phyloP scores from a whole-genome alignment of 2,797 vertebrate species.

The Danio jaintianensis region DNA sequence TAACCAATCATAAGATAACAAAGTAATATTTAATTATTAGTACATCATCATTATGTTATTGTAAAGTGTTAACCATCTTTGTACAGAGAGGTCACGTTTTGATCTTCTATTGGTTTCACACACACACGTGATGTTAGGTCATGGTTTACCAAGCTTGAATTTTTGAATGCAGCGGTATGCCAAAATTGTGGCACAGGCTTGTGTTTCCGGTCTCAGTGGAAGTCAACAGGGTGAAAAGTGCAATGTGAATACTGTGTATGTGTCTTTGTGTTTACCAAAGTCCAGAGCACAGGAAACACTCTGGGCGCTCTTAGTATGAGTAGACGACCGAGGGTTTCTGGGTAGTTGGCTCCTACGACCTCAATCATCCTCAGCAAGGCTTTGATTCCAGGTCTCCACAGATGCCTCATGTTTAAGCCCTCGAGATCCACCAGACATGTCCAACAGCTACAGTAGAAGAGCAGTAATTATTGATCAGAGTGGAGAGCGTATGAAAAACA shows the following conservation, averaged over 20 bases:
- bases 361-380: slow-evolving; percentile 91
- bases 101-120: too few relatives aligned
- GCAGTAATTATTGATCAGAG: not conserved
- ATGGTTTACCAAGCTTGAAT: too few relatives aligned
- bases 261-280: slow-evolving; percentile 82
- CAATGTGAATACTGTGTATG: slow-evolving; percentile 1
- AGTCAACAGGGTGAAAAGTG: too few relatives aligned
- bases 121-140: too few relatives aligned
- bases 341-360: slow-evolving; percentile 94
- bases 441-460: slow-evolving; percentile 83
- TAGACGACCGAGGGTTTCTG: slow-evolving; percentile 90
- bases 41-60: too few relatives aligned
- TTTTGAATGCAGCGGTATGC: too few relatives aligned
- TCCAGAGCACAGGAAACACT: slow-evolving; percentile 95
- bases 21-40: too few relatives aligned
- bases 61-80: too few relatives aligned
- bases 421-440: slow-evolving; percentile 94
- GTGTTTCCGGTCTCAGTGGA: too few relatives aligned
- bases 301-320: slow-evolving; percentile 90
- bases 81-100: too few relatives aligned
- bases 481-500: not conserved
- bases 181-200: too few relatives aligned
- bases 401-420: slow-evolving; percentile 93
- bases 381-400: slow-evolving; percentile 93
- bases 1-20: too few relatives aligned